Base-by-base conservation (phyloP, 2,113 vertebrate genomes). In the Triplophysa tibetana region DNA sequence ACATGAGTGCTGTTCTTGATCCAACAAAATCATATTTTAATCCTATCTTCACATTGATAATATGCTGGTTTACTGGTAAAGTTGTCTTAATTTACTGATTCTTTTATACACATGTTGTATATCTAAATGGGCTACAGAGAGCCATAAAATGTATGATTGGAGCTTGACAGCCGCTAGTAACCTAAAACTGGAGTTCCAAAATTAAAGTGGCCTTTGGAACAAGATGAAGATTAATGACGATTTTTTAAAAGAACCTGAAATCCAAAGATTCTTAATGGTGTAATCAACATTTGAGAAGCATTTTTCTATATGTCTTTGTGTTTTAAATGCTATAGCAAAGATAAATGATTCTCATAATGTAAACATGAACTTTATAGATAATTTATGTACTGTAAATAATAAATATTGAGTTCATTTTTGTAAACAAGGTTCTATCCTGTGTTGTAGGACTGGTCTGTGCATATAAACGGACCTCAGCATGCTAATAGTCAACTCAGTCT, bases 401-500 rank as follows among this genome's bases (percentile, higher is more conserved):
- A 13, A 41, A 78, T 45, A 16, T 21, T 77, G 13, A 69, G 6
- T 74, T 78, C 1, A 21, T n/a, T 58, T 58, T 58, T 58, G 16
- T 58, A 2, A 58, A 58, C 8, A 8, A n/a, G 19, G 48, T 19
- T 60, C n/a, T 29, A 7, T 38, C 33, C 33, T 48, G 61, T 66
- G 21, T 76, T 82, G 8, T 75, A 88, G 85, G 67, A 61, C 19
- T 92, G 91, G 91, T 43, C 43, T 2, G 26, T 82, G 29, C 90
- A 92, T 68, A 56, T 88, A 38, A 88, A 86, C 10, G 56, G 81
- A n/a, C 19, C 81, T 23, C 79, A 76, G 10, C 91, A 92, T 86
- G 88, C 90, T 3, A 83, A 90, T 10, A 85, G 86, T 81, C 91
- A 90, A 80, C 89, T 91, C 58, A 19, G 1, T 24, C 87, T 92